Conservation (phyloP, 2,113 vertebrate genomes). For the Phycodurus eques region DNA sequence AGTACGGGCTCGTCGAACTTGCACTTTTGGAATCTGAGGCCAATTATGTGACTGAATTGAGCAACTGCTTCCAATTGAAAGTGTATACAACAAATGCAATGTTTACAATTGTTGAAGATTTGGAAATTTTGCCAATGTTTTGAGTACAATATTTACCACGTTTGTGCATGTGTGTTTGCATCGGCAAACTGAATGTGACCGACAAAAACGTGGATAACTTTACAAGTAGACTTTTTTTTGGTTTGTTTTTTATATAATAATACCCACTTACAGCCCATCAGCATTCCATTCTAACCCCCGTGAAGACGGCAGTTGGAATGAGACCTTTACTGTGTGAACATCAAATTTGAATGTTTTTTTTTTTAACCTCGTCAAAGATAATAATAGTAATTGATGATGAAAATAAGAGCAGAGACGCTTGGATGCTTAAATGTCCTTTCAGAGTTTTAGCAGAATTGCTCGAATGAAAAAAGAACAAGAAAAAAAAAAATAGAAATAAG, state of each 20-base stretch:
- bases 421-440: no score
- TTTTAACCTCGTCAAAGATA: no score
- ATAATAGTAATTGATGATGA: no score
- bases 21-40: slow-evolving; percentile 18
- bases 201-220: background rate
- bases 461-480: no score
- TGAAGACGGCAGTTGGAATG: background rate
- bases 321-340: no score
- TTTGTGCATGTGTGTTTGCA: background rate
- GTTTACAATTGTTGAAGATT: background rate
- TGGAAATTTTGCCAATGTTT: background rate
- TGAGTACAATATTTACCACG: background rate
- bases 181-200: background rate
- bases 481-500: no score
- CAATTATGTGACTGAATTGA: slow-evolving; percentile 1
- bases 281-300: background rate
- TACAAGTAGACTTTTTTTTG: background rate
- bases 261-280: background rate
- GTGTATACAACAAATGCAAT: background rate
- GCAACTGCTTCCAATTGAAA: background rate
- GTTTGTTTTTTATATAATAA: background rate
- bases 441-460: no score
- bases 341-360: no score
- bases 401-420: no score
- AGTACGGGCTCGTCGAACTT: slow-evolving; percentile 5